phyloP scores from a whole-genome alignment of 2,113 vertebrate species.

The Pavo muticus region DNA sequence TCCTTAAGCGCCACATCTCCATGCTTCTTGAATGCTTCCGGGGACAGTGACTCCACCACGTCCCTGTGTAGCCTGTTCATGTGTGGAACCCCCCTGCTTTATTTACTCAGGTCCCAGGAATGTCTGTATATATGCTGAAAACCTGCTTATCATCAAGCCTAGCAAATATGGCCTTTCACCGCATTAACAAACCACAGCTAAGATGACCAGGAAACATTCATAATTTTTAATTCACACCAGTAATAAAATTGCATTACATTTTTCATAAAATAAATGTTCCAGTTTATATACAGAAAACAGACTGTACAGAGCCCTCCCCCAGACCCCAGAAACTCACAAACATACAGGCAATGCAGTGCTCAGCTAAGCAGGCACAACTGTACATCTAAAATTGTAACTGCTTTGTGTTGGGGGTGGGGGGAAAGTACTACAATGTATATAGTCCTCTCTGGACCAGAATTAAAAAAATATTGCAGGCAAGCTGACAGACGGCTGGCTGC shows the following conservation, averaged over 20 bases:
- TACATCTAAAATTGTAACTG: conserved; percentile 94
- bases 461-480: conserved; percentile 95
- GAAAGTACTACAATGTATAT: conserved; percentile 87
- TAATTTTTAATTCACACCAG: conserved; percentile 99
- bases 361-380: conserved; percentile 95
- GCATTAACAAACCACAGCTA: conserved; percentile 41
- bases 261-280: conserved; percentile 99
- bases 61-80: too few species aligned
- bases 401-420: conserved; percentile 87
- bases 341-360: conserved; percentile 96
- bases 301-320: conserved; percentile 97
- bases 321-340: conserved; percentile 92
- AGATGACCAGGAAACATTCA: conserved; percentile 84
- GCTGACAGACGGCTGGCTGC: conserved; percentile 85
- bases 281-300: conserved; percentile 99
- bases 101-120: background rate
- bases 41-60: too few species aligned
- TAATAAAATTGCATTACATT: conserved; percentile 99
- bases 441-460: conserved; percentile 88
- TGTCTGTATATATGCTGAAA: rapidly evolving
- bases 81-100: background rate
- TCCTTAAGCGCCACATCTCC: too few species aligned
- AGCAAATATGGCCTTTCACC: background rate
- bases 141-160: background rate
- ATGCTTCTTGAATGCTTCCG: too few species aligned